Evolutionary conservation across 2,888 invertebrate genomes (phyloP), one percentile per base, ranked within the genome.

Genomic region (Agriopis leucophaearia): DNA sequence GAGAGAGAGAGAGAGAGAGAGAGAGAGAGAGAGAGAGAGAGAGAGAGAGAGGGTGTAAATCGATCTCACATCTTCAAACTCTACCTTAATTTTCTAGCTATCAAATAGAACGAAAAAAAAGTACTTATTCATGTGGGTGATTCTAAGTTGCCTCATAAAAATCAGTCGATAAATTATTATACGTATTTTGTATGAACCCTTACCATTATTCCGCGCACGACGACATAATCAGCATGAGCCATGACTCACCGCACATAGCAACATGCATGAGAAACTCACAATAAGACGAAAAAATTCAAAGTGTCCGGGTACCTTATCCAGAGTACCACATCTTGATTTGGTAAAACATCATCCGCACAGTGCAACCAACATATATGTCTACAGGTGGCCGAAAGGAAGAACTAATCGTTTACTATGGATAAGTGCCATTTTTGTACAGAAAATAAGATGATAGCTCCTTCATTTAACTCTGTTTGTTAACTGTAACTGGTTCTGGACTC

Each of bases 301-400:
- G 64, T 35, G 52, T 58, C 66, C 58, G 45, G 36, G 51, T 56
- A 4, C 68, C 67, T 51, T 64, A 55, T 64, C 51, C 64, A 64
- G 60, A 64, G 40, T 35, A n/a, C 64, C 50, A 38, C 54, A 45
- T 52, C 42, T 81, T 72, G 74, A 75, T 87, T 87, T 86, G 88
- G 87, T 75, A 71, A 83, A 75, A 84, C 86, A 69, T 74, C 85
- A 67, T 73, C 79, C 81, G 69, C 38, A 78, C 73, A 76, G 75
- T 68, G 75, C 9, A 27, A 12, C 42, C 42, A 42, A 18, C 13
- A n/a, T 18, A 15, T 42, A 55, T 27, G 8, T 8, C 1, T 5
- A 8, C 18, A 42, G 6, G 42, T 42, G 55, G 9, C 27, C 18
- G 12, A 55, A 55, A 55, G 27, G 13, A 3, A 18, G 42, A 55